Percentiles rank a stretch among this genome's conserved stretches.
These are phyloP conservation scores for Ptilorrhoa leucosticta DNA, from an alignment of 2,113 vertebrate species.

Conservation along the genomic window DNA sequence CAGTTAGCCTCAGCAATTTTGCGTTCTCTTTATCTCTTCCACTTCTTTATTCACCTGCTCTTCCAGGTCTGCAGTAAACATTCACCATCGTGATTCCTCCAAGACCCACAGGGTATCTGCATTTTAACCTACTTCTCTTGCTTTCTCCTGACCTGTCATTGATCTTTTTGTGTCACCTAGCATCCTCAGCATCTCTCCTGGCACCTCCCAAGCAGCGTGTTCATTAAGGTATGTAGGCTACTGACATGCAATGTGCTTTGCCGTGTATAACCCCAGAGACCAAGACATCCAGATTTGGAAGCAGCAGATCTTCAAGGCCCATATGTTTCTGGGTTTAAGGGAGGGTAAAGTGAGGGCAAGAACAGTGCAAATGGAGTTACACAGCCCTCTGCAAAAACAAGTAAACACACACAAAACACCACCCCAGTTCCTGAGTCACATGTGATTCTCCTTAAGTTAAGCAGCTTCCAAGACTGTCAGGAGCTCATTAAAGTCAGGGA, in stretches of 20 bases:
- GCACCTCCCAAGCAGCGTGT: background rate
- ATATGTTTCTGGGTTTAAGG: background rate
- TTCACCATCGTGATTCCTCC: background rate
- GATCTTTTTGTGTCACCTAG: background rate
- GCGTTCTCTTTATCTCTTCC: background rate
- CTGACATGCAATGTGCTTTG: background rate
- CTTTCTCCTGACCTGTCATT: background rate
- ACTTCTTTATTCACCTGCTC: background rate
- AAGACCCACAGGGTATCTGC: background rate
- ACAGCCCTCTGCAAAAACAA: background rate
- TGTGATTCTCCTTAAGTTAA: background rate
- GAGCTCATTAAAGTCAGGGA: slow-evolving; percentile 28
- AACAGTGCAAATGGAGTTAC: background rate
- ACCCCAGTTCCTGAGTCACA: background rate
- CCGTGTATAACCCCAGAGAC: background rate
- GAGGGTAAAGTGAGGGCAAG: background rate
- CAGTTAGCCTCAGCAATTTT: background rate
- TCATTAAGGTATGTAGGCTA: background rate
- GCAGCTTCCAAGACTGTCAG: background rate
- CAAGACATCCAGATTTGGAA: background rate
- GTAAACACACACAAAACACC: background rate
- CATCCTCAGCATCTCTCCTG: background rate
- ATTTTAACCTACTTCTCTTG: slow-evolving; percentile 12
- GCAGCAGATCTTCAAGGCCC: background rate
- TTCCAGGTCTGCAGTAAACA: background rate